Base-by-base conservation (phyloP, 2,113 vertebrate species). In the Ageneiosus marmoratus region DNA sequence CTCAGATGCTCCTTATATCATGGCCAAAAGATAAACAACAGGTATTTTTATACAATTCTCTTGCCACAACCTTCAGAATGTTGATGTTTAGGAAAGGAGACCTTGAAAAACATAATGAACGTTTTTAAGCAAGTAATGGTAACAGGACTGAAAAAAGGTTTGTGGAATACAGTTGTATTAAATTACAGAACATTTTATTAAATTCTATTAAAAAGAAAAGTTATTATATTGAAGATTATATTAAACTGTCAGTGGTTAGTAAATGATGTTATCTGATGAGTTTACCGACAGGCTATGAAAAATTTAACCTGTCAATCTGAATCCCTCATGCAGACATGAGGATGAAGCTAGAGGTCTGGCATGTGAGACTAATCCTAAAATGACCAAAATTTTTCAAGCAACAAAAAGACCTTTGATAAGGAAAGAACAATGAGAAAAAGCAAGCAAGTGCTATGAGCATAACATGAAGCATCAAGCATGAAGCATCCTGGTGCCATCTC, bases 351-450 rank as follows among this genome's bases (percentile, higher is more conserved):
- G 69, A 72, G 22, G 24, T 22, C 73, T 32, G 18, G 50, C 16
- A 53, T 5, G 48, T 55, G 48, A 75, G 48, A 75, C 29, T 75
- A 75, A 50, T 63, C 41, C 56, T 58, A 79, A 7, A 79, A 85
- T 44, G 69, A 73, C 29, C 69, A 75, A 69, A 29, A 50, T 77
- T 51, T 83, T 58, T 88, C 55, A 88, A 87, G 85, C 79, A 85
- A 72, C 67, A 69, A 13, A 55, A 81, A 82, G 46, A 32, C 16
- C 37, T 60, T 73, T 83, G 44, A 53, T 22, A 13, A 72, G 27
- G 46, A n/a, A 32, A 79, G 37, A 56, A 81, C 27, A 48, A 48
- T 41, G 18, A 37, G 74, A 51, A 82, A 51, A 78, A 37, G 51
- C 48, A 3, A 72, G 24, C 18, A 75, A 63, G 58, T 67, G 24